A percentile compares a stretch with the other conserved stretches of the same genome.
phyloP scores from a whole-genome alignment of 2,113 vertebrate species.

The Crotalus tigris region DNA sequence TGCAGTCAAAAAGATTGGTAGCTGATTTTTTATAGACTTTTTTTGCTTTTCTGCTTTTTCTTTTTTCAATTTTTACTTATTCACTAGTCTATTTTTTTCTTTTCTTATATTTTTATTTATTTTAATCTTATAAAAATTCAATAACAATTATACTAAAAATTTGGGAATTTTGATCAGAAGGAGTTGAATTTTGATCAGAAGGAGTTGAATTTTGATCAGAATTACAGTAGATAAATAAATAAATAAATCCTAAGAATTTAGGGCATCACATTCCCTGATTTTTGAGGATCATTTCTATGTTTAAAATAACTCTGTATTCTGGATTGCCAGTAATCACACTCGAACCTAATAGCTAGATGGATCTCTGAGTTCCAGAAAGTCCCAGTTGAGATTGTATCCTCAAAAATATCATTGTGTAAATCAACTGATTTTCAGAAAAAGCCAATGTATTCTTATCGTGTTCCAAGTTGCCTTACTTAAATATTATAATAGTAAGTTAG shows the following conservation, averaged over 20 bases:
- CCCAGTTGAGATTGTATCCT: background rate
- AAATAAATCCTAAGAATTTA: background rate
- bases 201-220: background rate
- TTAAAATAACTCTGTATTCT: background rate
- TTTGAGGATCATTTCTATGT: background rate
- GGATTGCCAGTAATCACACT: background rate
- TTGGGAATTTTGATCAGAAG: background rate
- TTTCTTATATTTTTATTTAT: background rate
- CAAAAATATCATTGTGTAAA: constrained; percentile 22
- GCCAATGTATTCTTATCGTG: constrained; percentile 43
- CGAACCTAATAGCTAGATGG: background rate
- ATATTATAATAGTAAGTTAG: constrained; percentile 54
- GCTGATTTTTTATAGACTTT: background rate
- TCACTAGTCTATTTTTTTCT: background rate
- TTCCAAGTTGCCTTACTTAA: constrained; percentile 49
- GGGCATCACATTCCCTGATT: background rate
- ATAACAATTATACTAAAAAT: background rate
- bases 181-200: background rate
- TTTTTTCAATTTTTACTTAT: background rate
- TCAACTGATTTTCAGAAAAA: constrained; percentile 41
- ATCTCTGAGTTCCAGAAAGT: background rate
- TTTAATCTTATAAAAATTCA: background rate
- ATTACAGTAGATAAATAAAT: background rate
- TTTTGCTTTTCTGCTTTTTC: background rate
- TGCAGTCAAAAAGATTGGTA: background rate